Conservation (phyloP, 2,888 invertebrate genomes). For the Brassicogethes aeneus region DNA sequence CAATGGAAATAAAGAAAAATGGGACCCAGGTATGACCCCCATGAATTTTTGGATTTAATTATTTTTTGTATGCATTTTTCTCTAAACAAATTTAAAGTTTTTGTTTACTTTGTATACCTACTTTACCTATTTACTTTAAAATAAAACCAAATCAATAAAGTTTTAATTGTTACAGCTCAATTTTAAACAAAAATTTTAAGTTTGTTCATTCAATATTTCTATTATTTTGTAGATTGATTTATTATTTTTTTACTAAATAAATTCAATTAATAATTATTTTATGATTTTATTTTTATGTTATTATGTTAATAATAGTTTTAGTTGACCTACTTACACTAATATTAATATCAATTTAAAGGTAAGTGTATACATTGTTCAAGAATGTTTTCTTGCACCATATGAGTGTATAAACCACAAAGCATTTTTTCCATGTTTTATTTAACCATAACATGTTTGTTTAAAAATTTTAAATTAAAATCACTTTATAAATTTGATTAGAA, state of each 20-base stretch:
- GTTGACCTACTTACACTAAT: conserved; percentile 3
- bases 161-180: too few relatives aligned
- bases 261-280: neutral
- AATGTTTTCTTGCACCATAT: neutral
- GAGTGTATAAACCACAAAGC: too few relatives aligned
- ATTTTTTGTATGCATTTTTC: conserved; percentile 7
- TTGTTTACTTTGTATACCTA: too few relatives aligned
- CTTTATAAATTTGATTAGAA: too few relatives aligned
- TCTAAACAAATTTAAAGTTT: conserved; percentile 2
- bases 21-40: conserved; percentile 47
- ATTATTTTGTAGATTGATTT: conserved; percentile 7
- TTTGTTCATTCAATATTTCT: conserved; percentile 3
- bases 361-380: neutral
- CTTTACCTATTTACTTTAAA: too few relatives aligned
- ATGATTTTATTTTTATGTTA: neutral
- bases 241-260: neutral
- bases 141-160: too few relatives aligned
- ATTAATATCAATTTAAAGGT: neutral
- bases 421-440: too few relatives aligned
- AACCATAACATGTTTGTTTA: too few relatives aligned
- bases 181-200: too few relatives aligned
- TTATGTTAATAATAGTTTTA: neutral
- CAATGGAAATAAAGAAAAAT: conserved; percentile 44
- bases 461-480: too few relatives aligned
- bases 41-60: conserved; percentile 10